Conservation (phyloP, 2,888 invertebrate species). For the Conops quadrifasciatus region DNA sequence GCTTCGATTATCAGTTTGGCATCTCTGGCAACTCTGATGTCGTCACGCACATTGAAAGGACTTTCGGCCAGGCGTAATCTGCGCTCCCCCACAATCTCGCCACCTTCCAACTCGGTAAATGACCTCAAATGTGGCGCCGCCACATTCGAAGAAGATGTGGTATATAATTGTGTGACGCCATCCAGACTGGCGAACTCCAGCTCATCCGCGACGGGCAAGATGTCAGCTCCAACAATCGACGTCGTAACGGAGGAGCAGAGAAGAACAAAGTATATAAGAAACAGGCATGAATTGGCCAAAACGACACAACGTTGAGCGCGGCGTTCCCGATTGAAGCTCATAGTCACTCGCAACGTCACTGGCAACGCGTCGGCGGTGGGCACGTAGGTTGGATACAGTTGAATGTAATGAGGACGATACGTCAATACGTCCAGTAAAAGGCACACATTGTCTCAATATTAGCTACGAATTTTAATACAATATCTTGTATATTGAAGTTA, state of each 20-base stretch:
- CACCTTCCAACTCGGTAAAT: constrained; percentile 61
- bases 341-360: too few relatives aligned
- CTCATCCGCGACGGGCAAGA: constrained; percentile 47
- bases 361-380: too few relatives aligned
- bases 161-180: constrained; percentile 52
- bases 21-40: constrained; percentile 79
- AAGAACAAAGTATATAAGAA: background rate
- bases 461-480: background rate
- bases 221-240: too few relatives aligned
- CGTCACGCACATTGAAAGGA: constrained; percentile 81
- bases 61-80: constrained; percentile 67
- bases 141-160: constrained; percentile 40
- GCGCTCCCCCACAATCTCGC: constrained; percentile 61
- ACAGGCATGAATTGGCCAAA: background rate
- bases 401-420: background rate
- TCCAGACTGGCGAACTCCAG: constrained; percentile 59
- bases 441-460: background rate
- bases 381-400: background rate
- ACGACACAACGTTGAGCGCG: background rate
- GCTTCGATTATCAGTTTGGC: constrained; percentile 87
- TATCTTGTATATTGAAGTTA: background rate
- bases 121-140: constrained; percentile 45
- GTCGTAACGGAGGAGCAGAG: background rate
- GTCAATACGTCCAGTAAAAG: background rate
- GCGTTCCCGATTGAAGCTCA: background rate